phyloP scores from a whole-genome alignment of 2,888 invertebrate species.

The Cephus pulcher region DNA sequence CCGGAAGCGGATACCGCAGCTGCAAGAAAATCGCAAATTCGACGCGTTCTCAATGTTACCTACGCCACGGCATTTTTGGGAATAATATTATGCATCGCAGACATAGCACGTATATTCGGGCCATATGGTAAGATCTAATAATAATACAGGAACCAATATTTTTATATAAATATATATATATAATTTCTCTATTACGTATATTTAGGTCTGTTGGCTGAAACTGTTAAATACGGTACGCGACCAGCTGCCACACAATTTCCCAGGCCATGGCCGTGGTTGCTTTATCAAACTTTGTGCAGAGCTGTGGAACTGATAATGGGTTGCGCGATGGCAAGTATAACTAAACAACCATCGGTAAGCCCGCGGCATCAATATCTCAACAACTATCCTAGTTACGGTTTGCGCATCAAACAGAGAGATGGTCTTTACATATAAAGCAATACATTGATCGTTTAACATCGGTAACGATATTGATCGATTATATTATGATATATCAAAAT shows the following conservation, averaged over 20 bases:
- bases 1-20: conserved; percentile 56
- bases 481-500: background rate
- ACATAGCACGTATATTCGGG: conserved; percentile 68
- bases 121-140: conserved; percentile 64
- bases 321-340: conserved; percentile 70
- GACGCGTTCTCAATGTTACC: conserved; percentile 68
- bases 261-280: conserved; percentile 70
- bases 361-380: conserved; percentile 63
- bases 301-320: conserved; percentile 68
- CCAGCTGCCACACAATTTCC: conserved; percentile 49
- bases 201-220: conserved; percentile 54
- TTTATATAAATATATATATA: background rate
- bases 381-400: conserved; percentile 56
- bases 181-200: conserved; percentile 3
- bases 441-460: conserved; percentile 18
- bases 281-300: conserved; percentile 69
- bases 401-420: conserved; percentile 62
- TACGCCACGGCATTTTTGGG: conserved; percentile 69
- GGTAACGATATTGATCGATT: no score
- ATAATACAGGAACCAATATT: background rate
- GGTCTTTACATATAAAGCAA: conserved; percentile 62
- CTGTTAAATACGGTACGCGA: conserved; percentile 43
- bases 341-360: conserved; percentile 68
- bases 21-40: conserved; percentile 64
- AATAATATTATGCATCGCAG: conserved; percentile 68